Evolutionary conservation across 2,888 invertebrate species (phyloP), one percentile per base, ranked within the genome.

Genomic region (Acanthosoma haemorrhoidale): DNA sequence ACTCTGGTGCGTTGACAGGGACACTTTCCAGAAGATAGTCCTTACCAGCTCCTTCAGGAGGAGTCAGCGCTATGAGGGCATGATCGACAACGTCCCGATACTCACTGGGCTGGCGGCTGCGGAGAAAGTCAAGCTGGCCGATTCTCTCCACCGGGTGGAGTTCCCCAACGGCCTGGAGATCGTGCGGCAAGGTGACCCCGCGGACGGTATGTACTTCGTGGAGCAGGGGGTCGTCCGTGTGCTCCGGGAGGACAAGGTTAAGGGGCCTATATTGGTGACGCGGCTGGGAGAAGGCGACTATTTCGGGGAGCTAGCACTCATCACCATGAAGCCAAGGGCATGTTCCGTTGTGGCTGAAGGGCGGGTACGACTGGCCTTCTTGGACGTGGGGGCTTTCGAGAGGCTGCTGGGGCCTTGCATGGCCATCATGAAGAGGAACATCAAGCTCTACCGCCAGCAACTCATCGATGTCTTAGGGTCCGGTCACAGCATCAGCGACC

Each of bases 1-100:
- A 41, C 85, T 97, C n/a, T 97, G 97, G 97, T 96, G 96, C 76
- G 94, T 97, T 95, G 96, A 96, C 82, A 88, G 97, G 72, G 90
- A 91, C 81, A 96, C 96, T 73, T 97, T 96, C 86, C 88, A 96
- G 77, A 90, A 94, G 79, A 97, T 97, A 78, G 87, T 97, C 76
- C 86, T 97, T 76, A 96, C 96, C 85, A 94, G 92, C 78, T 96
- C 97, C 75, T 96, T 94, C 84, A 94, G 91, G 83, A 97, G 96
- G 82, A 88, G 96, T 83, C 94, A 95, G 87, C 92, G 94, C 87
- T 97, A 96, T 82, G 97, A 97, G 81, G 84, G 88, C 78, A 87
- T 97, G 76, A 87, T 97, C 78, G 93, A 96, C 80, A 88, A 87
- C 81, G 96, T 97, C 78, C 96, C 96, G 73, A 94, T 97, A 92